These are phyloP conservation scores for Balearica regulorum DNA, from an alignment of 2,797 vertebrate species.

Conservation along the genomic window DNA sequence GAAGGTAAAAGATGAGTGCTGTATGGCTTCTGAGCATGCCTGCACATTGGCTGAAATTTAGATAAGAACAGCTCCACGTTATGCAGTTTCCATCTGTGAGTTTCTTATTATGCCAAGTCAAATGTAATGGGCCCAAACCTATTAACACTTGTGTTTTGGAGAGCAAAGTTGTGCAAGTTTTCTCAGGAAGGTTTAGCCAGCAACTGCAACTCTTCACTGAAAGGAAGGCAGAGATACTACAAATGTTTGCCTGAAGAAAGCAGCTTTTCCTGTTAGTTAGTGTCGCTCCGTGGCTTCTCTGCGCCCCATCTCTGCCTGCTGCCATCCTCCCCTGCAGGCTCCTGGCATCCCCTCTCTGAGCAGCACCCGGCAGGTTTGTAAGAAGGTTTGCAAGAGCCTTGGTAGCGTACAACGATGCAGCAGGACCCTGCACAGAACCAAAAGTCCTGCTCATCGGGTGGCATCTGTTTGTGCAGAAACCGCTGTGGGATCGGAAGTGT, in stretches of 20 bases:
- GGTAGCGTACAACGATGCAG: rapidly evolving
- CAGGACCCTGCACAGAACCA: neutral
- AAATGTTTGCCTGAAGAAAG: neutral
- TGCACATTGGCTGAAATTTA: conserved; percentile 70
- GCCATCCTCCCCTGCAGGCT: neutral
- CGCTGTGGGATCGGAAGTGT: neutral
- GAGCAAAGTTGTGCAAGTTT: neutral
- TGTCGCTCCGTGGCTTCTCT: rapidly evolving
- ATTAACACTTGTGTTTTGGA: neutral
- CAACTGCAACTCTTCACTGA: neutral
- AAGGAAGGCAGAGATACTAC: neutral
- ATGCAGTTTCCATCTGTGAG: neutral
- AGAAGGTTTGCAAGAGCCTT: neutral
- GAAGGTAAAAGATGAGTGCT: conserved; percentile 70
- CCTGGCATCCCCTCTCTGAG: neutral
- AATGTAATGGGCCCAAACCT: neutral
- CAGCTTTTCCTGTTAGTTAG: neutral
- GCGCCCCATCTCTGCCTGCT: neutral
- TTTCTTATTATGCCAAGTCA: conserved; percentile 10
- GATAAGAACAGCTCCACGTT: neutral
- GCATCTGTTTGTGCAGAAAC: neutral
- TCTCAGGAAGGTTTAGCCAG: neutral
- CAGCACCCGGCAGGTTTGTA: neutral
- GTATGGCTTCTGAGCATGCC: conserved; percentile 77
- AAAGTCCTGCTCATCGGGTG: neutral